Base-by-base conservation (phyloP, 2,888 invertebrate genomes). In the Idaea biselata region DNA sequence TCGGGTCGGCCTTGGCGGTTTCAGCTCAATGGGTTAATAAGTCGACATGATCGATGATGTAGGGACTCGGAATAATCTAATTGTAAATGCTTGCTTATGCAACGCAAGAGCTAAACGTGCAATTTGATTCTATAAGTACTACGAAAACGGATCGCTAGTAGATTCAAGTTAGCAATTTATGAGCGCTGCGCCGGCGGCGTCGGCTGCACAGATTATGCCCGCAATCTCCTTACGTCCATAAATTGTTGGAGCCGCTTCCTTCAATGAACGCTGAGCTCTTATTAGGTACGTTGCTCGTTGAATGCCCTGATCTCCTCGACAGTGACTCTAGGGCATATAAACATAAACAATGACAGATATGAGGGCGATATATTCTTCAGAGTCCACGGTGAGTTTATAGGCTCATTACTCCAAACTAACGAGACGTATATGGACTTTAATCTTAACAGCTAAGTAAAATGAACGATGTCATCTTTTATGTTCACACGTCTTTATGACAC, bases 201-300 rank as follows among this genome's bases (percentile, higher is more conserved):
- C 71, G 70, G 73, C 73, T 70, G 78, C 76, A 82, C 76, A 82
- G 83, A 84, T 88, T 84, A 84, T 79, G 76, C 68, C 56, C 74
- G 78, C 86, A 88, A 89, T 89, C 87, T 85, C 77, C 84, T 86
- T 86, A 83, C 78, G 73, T 77, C 76, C 84, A 89, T 90, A 90
- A 90, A 89, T 89, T 88, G 83, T 77, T 72, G 71, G 73, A 71
- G 78, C 78, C 80, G 79, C 79, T 80, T 78, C 77, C 79, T 77
- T 80, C 79, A 78, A 74, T 77, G 75, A 78, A 74, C 77, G 79
- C 76, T 78, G 78, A 78, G 80, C 78, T 79, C 78, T 81, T 84
- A 85, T 84, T 84, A 82, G 79, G 74, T 72, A 65, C 73, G 70
- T 14, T 44, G 44, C 14, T 3, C 25, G 25, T 11, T 44, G 44